Conservation (phyloP, 2,888 invertebrate genomes). For the Pollenia amentaria region DNA sequence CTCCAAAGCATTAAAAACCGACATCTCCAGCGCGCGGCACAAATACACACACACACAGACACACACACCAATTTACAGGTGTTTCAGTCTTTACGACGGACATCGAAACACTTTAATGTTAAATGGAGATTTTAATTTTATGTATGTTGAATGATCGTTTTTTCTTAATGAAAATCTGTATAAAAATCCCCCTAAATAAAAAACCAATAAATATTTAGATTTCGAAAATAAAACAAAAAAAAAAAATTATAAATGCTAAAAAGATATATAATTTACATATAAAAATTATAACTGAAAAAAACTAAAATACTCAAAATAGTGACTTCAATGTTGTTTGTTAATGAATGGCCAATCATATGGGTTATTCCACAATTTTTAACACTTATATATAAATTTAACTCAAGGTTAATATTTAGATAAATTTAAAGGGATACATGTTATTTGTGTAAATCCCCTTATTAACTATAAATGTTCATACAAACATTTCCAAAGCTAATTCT, state of each 20-base stretch:
- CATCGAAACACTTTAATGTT: conserved; percentile 23
- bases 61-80: conserved; percentile 25
- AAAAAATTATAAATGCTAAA: background rate
- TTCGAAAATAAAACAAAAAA: conserved; percentile 29
- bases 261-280: conserved; percentile 49
- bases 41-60: background rate
- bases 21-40: background rate
- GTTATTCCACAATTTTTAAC: conserved; percentile 52
- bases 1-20: conserved; percentile 61
- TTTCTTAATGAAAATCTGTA: conserved; percentile 54
- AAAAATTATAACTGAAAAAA: conserved; percentile 54
- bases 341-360: conserved; percentile 34
- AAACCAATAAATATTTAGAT: conserved; percentile 59
- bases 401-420: conserved; percentile 1
- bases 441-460: conserved; percentile 6
- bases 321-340: background rate
- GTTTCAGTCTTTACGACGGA: conserved; percentile 8
- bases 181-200: conserved; percentile 29
- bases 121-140: conserved; percentile 42
- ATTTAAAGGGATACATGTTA: background rate
- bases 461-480: background rate
- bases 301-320: background rate
- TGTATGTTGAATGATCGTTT: conserved; percentile 45
- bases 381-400: conserved; percentile 19
- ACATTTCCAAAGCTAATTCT: background rate